A percentile compares a stretch with the other conserved stretches of the same genome.
Evolutionary conservation across 2,888 invertebrate species (phyloP).

Genomic region (Drosophila hawaiiensis): DNA sequence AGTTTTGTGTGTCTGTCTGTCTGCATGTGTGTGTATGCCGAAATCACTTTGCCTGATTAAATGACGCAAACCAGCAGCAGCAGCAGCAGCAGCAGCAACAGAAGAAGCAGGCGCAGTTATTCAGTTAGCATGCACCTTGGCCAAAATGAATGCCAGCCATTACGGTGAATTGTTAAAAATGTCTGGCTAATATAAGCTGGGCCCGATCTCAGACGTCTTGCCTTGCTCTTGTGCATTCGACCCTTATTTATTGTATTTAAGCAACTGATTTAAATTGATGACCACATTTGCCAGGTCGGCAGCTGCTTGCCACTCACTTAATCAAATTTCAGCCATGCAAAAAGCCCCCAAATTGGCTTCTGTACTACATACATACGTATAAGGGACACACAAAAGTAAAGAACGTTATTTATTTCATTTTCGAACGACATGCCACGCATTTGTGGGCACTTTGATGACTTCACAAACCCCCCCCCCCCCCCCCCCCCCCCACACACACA

Average conservation of each 20-base stretch:
- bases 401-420: slow-evolving; percentile 52
- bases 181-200: slow-evolving; percentile 65
- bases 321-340: slow-evolving; percentile 71
- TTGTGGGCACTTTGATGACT: slow-evolving; percentile 47
- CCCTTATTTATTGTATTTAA: slow-evolving; percentile 71
- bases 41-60: slow-evolving; percentile 82
- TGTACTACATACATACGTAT: neutral
- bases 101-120: slow-evolving; percentile 25
- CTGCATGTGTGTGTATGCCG: slow-evolving; percentile 19
- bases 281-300: slow-evolving; percentile 48
- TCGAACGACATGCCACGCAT: slow-evolving; percentile 34
- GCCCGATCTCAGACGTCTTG: slow-evolving; percentile 10
- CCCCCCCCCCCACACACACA: neutral
- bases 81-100: slow-evolving; percentile 8
- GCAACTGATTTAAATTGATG: slow-evolving; percentile 76
- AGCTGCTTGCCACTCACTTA: slow-evolving; percentile 70
- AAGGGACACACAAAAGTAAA: slow-evolving; percentile 19
- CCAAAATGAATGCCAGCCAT: slow-evolving; percentile 67
- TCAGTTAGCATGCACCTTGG: slow-evolving; percentile 58
- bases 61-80: slow-evolving; percentile 65
- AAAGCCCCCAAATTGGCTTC: slow-evolving; percentile 52
- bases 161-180: slow-evolving; percentile 80
- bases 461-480: neutral
- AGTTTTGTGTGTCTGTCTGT: slow-evolving; percentile 51
- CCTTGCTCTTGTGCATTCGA: slow-evolving; percentile 26